phyloP scores from a whole-genome alignment of 2,113 vertebrate species.

The Burhinus bistriatus region DNA sequence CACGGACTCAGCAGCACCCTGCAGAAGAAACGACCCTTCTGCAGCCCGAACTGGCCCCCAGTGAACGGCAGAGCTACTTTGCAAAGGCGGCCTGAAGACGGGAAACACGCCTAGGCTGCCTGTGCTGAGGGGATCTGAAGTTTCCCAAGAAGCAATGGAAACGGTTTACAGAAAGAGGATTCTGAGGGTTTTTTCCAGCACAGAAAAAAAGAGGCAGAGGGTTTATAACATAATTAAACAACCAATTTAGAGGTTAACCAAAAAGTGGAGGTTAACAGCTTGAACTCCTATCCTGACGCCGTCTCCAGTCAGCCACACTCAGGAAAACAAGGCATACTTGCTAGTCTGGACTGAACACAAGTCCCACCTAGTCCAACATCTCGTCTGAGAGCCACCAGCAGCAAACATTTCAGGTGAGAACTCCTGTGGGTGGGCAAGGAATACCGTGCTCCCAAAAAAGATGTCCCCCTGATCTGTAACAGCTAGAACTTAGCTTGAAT shows the following conservation, averaged over 20 bases:
- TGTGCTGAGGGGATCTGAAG: not conserved
- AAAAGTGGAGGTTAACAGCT: not conserved
- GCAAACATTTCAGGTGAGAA: not conserved
- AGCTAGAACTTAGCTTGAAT: not conserved
- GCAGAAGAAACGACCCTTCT: not conserved
- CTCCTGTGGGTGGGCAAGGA: fast-evolving
- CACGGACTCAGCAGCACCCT: not conserved
- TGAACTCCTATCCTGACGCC: not conserved
- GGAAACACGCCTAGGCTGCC: not conserved
- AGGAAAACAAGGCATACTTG: not conserved
- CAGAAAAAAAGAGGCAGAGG: not conserved
- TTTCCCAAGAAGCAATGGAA: not conserved
- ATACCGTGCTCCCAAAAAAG: not conserved
- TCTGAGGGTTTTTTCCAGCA: not conserved
- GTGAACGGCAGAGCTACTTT: not conserved
- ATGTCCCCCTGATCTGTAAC: not conserved
- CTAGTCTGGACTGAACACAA: not conserved
- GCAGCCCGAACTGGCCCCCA: not conserved
- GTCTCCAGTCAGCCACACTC: not conserved
- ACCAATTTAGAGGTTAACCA: not conserved
- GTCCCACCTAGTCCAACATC: not conserved
- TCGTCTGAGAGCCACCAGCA: not conserved
- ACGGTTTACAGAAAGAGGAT: not conserved
- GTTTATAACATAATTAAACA: not conserved
- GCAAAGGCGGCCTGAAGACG: not conserved